Base-by-base conservation (phyloP, 1,140 invertebrate species). In the Drosophila repleta region DNA sequence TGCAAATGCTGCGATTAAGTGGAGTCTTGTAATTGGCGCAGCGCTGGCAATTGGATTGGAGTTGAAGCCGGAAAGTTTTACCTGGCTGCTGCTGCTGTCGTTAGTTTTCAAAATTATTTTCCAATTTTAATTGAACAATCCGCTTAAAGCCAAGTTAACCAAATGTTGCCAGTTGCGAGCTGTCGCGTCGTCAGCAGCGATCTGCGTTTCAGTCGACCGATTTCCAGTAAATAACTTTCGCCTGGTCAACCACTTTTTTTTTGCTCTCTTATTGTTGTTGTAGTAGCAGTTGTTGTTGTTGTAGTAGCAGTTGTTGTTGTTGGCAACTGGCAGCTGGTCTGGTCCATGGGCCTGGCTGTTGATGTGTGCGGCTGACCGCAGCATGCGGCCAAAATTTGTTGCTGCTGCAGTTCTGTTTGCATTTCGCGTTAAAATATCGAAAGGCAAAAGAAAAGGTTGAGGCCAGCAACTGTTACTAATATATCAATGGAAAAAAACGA, bases 191-290 rank as follows among this genome's bases (percentile, higher is more conserved):
- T 45, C 82, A 87, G 73, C 81, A 74, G 74, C 70, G 79, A 82
- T 70, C 70, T 20, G 45, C 8, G 74, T 74, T 78, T 65, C 83
- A 87, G 55, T 87, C 79, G 65, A 75, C 63, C 83, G 83, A 87
- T 79, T 85, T 88, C 79, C 82, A 87, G 82, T 87, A 87, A 87
- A 87, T 87, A 87, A 87, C 78, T 87, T 87, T 87, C 82, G 75
- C 75, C 70, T 67, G 70, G 63, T 72, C 67, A 69, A 79, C 62
- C 53, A 66, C 62, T 70, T 74, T 62, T 62, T 62, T 76, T 49
- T 69, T 69, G 48, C 55, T 68, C 56, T 60, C 29, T 17, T 17
- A 32, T 20, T 64, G 29, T 69, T 56, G 20, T 18, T 66, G 37
- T 20, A 26, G 24, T 46, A 64, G 41, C n/a, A 55, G 51, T 39